These are phyloP conservation scores for Strix occidentalis DNA, from an alignment of 2,797 vertebrate genomes.

Conservation along the genomic window DNA sequence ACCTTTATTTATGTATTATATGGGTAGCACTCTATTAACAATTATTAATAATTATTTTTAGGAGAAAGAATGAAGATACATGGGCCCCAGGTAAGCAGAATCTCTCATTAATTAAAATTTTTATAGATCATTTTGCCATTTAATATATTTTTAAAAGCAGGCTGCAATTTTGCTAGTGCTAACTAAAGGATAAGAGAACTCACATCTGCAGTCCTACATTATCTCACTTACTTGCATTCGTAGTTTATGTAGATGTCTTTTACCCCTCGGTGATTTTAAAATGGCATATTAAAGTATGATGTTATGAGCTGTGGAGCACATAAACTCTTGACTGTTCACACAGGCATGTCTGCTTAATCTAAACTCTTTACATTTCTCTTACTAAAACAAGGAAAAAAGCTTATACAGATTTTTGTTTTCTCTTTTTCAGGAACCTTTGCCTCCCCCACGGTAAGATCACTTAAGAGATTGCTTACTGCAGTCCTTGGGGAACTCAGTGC, in stretches of 20 bases:
- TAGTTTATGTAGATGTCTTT: not conserved
- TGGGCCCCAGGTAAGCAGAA: slow-evolving; percentile 52
- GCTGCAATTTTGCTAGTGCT: not conserved
- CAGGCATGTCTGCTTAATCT: not conserved
- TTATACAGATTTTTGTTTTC: slow-evolving; percentile 5
- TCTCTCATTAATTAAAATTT: not conserved
- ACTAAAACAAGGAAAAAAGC: not conserved
- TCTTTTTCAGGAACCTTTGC: slow-evolving; percentile 64
- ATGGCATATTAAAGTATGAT: not conserved
- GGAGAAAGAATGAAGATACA: slow-evolving; percentile 32
- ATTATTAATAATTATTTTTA: slow-evolving; percentile 31
- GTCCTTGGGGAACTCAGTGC: not conserved
- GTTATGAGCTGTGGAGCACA: not conserved
- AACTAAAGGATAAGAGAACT: not conserved
- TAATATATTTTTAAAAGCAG: not conserved
- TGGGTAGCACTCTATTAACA: not conserved
- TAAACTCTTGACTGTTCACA: not conserved
- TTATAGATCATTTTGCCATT: not conserved
- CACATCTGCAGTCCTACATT: not conserved
- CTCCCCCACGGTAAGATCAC: slow-evolving; percentile 73
- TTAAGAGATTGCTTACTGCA: not conserved
- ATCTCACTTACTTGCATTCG: not conserved
- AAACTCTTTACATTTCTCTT: not conserved
- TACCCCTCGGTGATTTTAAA: not conserved
- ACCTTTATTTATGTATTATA: not conserved